Evolutionary conservation across 2,888 invertebrate genomes (phyloP).

Genomic region (Myopa testacea): DNA sequence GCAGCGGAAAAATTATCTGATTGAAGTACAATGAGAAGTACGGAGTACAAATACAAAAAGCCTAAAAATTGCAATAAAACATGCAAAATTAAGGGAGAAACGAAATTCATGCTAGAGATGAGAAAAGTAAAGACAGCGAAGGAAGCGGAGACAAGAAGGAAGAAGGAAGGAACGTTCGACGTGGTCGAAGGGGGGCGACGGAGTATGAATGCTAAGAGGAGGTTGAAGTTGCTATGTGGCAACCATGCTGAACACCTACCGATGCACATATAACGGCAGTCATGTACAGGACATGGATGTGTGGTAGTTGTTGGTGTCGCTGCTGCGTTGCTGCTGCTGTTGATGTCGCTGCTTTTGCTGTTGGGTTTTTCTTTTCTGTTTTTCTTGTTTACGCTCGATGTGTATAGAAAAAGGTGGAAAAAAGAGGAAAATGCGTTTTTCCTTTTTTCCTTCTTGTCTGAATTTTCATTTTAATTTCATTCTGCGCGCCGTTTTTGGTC

Average conservation of each 20-base stretch:
- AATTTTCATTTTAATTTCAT: conserved; percentile 49
- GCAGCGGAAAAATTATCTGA: conserved; percentile 57
- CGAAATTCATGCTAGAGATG: conserved; percentile 6
- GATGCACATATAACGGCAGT: not conserved
- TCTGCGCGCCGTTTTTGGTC: conserved; percentile 63
- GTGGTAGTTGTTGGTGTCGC: not conserved
- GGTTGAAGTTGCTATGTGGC: not conserved
- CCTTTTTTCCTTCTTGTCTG: conserved; percentile 37
- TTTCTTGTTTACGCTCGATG: conserved; percentile 35
- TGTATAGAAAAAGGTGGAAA: conserved; percentile 45
- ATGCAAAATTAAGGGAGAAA: not conserved
- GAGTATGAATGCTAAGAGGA: too few species aligned
- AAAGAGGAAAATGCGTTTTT: conserved; percentile 43
- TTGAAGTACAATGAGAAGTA: too few species aligned
- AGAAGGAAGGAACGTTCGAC: not conserved
- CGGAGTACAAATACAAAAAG: conserved; percentile 6
- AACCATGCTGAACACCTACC: not conserved
- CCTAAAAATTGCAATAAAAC: conserved; percentile 26
- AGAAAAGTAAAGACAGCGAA: not conserved
- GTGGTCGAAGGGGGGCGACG: not conserved
- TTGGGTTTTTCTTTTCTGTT: conserved; percentile 23
- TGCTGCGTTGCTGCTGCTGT: conserved; percentile 22
- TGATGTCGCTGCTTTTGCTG: conserved; percentile 17
- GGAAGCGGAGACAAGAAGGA: not conserved
- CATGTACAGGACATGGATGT: not conserved